Base-by-base conservation (phyloP, 2,888 invertebrate genomes). In the Melolontha melolontha region DNA sequence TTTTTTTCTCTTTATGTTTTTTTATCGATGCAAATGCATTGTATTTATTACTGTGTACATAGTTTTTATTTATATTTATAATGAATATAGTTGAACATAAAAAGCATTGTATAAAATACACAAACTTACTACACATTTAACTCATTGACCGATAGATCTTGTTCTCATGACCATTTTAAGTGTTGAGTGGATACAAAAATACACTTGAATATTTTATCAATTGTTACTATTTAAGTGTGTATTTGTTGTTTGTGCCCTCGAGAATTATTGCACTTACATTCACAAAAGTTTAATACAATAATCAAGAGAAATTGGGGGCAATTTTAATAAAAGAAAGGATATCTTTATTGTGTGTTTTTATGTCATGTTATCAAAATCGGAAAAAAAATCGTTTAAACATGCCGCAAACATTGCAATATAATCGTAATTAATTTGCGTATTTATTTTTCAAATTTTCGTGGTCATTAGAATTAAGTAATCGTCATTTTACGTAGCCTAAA, bases 401-500 rank as follows among this genome's bases (percentile, higher is more conserved):
- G 34, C 22, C n/a, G n/a, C n/a, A n/a, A n/a, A 29, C 29, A 5
- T 34, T 5, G 34, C 10, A 34, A 8, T 34, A 34, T 34, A 34
- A 29, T 29, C 10, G 4, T 22, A 4, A 22, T n/a, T 22, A 22
- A 22, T 22, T 22, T 22, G 4, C 14, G 34, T 39, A 14, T 62
- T 62, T 17, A 8, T 17, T 14, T 34, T 62, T 34, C 39, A 47
- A n/a, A 17, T 22, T 49, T 49, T 62, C 34, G 42, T 62, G 59
- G 59, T 62, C 59, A 62, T 62, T 62, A 62, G 47, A 62, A 62
- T 62, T 62, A 62, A 49, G 59, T 47, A 39, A 62, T 47, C 22
- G 11, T 62, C 59, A 16, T 27, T 16, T 29, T 34, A 34, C 27
- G 47, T 62, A 57, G 57, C 27, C 41, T 27, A 22, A 42, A 57